Conservation (phyloP, 35 echinoderm and acorn worm species). For the Heliocidaris erythrogramma region DNA sequence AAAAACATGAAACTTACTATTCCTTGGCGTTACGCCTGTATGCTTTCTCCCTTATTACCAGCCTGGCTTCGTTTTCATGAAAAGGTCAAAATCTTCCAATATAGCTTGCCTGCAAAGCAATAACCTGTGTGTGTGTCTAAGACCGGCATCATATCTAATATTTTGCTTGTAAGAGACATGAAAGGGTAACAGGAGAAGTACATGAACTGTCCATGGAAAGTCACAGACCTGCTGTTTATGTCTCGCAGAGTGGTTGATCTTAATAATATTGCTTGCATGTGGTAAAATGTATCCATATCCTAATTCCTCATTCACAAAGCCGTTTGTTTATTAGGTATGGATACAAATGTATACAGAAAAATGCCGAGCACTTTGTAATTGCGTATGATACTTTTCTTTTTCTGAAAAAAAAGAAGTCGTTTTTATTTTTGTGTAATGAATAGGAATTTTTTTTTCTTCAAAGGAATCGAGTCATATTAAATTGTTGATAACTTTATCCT, state of each 20-base stretch:
- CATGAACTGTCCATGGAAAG: slow-evolving; percentile 8
- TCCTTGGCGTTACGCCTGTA: slow-evolving; percentile 18
- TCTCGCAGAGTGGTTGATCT: background rate
- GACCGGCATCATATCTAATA: slow-evolving; percentile 1
- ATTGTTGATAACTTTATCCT: background rate
- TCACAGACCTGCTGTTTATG: background rate
- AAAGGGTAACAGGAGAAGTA: background rate
- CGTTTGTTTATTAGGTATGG: background rate
- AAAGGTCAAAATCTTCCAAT: slow-evolving; percentile 38
- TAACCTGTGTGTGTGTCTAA: background rate
- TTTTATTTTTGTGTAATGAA: background rate
- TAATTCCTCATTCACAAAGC: background rate
- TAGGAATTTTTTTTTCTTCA: background rate
- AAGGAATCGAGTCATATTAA: background rate
- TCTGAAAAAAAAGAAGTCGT: too few relatives aligned
- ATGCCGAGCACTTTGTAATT: too few relatives aligned
- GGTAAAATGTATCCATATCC: background rate
- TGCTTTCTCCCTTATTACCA: background rate
- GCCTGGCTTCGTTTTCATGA: background rate
- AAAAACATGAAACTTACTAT: slow-evolving; percentile 13
- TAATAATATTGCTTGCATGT: slow-evolving; percentile 12
- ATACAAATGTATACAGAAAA: background rate
- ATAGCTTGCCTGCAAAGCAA: background rate
- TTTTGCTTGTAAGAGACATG: background rate
- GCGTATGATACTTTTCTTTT: too few relatives aligned